Conservation (phyloP, 2,797 vertebrate species). For the Sebastes iracundus region DNA sequence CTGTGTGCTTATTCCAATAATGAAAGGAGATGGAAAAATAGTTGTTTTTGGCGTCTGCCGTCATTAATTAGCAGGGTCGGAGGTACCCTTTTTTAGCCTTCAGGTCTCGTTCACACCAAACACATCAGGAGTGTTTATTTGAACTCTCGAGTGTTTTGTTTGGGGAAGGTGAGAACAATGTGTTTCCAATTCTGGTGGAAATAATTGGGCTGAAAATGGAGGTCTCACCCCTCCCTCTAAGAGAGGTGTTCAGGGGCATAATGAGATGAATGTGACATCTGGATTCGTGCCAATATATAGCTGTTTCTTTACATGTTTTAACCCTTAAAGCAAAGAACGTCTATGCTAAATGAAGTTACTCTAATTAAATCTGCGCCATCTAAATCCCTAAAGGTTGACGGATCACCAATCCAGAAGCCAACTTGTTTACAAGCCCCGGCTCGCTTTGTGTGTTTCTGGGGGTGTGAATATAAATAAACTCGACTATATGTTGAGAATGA, state of each 20-base stretch:
- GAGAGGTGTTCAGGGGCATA: not conserved
- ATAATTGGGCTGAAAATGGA: not conserved
- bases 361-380: slow-evolving; percentile 42
- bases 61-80: slow-evolving; percentile 11
- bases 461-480: slow-evolving; percentile 39
- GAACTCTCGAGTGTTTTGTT: not conserved
- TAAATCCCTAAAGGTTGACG: slow-evolving; percentile 34
- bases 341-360: slow-evolving; percentile 58
- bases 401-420: slow-evolving; percentile 25
- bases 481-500: slow-evolving; percentile 23
- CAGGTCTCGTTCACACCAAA: not conserved
- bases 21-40: not conserved
- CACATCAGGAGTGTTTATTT: not conserved
- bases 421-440: not conserved
- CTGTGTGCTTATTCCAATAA: not conserved
- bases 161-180: not conserved
- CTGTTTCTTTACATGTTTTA: slow-evolving; percentile 5
- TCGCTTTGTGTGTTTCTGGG: not conserved
- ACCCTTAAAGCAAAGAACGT: slow-evolving; percentile 13
- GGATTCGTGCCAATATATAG: not conserved
- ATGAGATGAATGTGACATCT: slow-evolving; percentile 38
- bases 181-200: not conserved
- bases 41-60: not conserved
- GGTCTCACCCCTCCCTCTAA: not conserved
- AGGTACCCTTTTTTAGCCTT: not conserved